These are phyloP conservation scores for Heliornis fulica DNA, from an alignment of 2,113 vertebrate species.

Conservation along the genomic window DNA sequence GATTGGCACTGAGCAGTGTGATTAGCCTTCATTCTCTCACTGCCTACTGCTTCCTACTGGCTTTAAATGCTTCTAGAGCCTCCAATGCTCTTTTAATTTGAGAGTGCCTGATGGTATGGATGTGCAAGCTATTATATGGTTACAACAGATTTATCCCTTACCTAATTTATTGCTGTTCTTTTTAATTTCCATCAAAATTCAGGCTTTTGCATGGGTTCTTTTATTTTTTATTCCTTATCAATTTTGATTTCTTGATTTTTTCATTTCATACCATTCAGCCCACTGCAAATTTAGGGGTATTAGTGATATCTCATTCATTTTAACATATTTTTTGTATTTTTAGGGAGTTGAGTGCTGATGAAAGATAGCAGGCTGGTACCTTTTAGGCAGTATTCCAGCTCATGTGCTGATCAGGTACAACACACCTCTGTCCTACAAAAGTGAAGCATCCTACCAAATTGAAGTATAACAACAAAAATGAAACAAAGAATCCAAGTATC, in stretches of 20 bases:
- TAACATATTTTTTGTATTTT: not conserved
- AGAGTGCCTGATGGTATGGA: not conserved
- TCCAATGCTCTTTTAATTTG: not conserved
- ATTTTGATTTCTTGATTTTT: not conserved
- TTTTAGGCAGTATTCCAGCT: not conserved
- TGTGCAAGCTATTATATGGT: not conserved
- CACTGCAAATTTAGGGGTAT: not conserved
- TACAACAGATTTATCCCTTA: not conserved
- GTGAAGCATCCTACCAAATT: not conserved
- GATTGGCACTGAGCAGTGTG: not conserved
- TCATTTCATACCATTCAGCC: not conserved
- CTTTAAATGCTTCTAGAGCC: not conserved
- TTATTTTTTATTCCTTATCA: not conserved
- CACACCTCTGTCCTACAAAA: not conserved
- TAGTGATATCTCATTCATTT: not conserved
- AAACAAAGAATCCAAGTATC: not conserved
- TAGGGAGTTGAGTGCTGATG: not conserved
- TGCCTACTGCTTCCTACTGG: not conserved
- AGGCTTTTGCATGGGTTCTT: not conserved
- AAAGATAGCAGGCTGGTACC: not conserved
- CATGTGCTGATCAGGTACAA: not conserved
- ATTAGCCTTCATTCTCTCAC: not conserved
- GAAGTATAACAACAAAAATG: not conserved
- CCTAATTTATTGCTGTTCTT: not conserved
- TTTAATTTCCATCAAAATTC: not conserved